phyloP scores from a whole-genome alignment of 2,113 vertebrate species.

The Psophia crepitans region DNA sequence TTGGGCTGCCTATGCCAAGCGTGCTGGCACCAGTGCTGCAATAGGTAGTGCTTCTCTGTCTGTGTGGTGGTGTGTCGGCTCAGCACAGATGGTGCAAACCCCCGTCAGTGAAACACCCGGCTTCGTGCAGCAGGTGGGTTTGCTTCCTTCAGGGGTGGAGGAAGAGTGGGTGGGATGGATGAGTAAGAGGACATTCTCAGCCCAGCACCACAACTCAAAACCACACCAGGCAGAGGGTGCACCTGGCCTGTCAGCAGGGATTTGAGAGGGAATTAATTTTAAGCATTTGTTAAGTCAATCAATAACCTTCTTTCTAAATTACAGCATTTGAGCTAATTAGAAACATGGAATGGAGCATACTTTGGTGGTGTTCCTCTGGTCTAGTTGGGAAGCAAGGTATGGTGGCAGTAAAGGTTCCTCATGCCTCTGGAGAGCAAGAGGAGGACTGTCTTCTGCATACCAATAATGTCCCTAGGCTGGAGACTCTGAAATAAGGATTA shows the following conservation, averaged over 20 bases:
- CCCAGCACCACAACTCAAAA: neutral
- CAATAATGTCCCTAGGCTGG: neutral
- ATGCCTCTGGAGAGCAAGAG: accelerated
- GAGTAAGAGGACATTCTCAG: neutral
- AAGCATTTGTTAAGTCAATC: neutral
- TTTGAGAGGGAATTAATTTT: neutral
- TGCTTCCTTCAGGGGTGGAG: neutral
- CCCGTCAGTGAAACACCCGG: neutral
- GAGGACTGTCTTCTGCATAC: neutral
- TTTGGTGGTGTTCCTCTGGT: neutral
- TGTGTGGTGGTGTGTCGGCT: accelerated
- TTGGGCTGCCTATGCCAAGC: neutral
- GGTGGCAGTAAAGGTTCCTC: neutral
- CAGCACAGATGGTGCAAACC: neutral
- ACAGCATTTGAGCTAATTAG: neutral
- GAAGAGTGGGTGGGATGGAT: neutral
- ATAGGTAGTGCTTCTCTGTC: neutral
- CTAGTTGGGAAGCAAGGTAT: neutral
- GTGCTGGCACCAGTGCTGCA: accelerated
- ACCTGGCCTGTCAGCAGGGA: neutral
- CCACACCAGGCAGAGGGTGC: neutral
- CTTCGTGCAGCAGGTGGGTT: accelerated
- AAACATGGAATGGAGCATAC: neutral
- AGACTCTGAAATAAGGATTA: neutral
- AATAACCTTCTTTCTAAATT: neutral